Conservation (phyloP, 2,888 invertebrate species). For the Thysanoteuthis rhombus region DNA sequence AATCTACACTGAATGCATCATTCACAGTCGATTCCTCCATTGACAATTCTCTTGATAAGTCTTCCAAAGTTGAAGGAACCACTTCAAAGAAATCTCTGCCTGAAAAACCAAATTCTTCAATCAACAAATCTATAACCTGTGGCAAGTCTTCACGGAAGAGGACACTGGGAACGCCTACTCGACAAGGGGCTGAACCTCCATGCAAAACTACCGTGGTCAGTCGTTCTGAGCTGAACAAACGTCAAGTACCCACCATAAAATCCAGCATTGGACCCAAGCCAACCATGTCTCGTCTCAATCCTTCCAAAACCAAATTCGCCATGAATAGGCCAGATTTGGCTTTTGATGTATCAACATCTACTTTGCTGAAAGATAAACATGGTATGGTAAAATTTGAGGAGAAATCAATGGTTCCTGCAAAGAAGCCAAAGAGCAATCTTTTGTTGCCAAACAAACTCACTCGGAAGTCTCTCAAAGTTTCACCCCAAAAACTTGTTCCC, state of each 20-base stretch:
- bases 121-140: not conserved
- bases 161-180: not conserved
- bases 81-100: not conserved
- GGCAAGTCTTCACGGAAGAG: not conserved
- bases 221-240: not conserved
- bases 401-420: not conserved
- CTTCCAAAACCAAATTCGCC: not conserved
- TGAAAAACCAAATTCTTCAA: not conserved
- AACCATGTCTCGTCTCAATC: not conserved
- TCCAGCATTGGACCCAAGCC: not conserved
- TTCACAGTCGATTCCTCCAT: not conserved
- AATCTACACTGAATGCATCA: not conserved
- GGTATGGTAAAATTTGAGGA: not conserved
- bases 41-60: not conserved
- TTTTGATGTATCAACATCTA: not conserved
- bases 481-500: not conserved
- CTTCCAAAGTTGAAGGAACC: not conserved
- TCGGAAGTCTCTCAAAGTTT: not conserved
- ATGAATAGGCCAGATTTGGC: not conserved
- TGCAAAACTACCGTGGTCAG: not conserved
- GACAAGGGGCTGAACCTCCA: not conserved
- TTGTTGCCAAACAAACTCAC: not conserved
- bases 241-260: not conserved
- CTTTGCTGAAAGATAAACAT: not conserved
- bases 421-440: not conserved